phyloP scores from a whole-genome alignment of 2,797 vertebrate genomes.

The Phataginus tricuspis region DNA sequence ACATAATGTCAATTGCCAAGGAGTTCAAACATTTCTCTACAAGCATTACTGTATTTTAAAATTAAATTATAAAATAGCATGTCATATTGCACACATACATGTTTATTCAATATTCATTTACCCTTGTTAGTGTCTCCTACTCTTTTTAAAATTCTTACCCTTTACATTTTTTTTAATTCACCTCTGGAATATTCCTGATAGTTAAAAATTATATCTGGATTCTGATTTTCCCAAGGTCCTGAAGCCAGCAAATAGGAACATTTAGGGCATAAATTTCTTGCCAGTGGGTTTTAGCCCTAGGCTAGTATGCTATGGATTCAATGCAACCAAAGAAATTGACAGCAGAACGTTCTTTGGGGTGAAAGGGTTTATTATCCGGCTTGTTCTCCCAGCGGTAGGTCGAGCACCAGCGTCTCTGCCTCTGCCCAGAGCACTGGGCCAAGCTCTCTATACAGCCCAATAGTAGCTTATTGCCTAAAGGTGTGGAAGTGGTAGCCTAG shows the following conservation, averaged over 20 bases:
- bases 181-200: not conserved
- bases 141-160: not conserved
- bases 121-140: not conserved
- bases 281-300: too few species aligned
- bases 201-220: not conserved
- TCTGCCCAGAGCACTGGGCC: too few species aligned
- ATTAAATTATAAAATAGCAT: constrained; percentile 1
- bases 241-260: not conserved
- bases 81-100: not conserved
- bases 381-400: too few species aligned
- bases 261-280: not conserved
- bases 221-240: not conserved
- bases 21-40: not conserved
- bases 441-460: too few species aligned
- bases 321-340: too few species aligned
- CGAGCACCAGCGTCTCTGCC: too few species aligned
- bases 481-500: too few species aligned
- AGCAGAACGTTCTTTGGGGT: too few species aligned
- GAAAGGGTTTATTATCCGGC: too few species aligned
- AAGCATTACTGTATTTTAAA: not conserved
- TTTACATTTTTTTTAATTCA: not conserved
- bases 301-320: too few species aligned
- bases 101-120: not conserved
- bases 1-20: not conserved
- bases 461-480: too few species aligned